These are phyloP conservation scores for Eriocheir sinensis DNA, from an alignment of 1,140 invertebrate species.

Conservation along the genomic window DNA sequence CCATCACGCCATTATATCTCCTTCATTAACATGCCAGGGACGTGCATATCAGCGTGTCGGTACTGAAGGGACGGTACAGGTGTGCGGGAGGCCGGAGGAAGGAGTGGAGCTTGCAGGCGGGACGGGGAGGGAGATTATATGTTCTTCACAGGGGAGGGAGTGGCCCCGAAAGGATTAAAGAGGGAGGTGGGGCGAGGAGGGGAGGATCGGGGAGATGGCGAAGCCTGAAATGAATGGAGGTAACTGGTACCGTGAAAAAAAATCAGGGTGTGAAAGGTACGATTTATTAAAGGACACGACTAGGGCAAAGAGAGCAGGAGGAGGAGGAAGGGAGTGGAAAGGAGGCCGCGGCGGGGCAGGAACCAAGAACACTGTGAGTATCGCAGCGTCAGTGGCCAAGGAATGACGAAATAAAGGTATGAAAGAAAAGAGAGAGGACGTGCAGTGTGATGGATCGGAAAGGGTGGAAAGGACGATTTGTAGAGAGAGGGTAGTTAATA, in stretches of 20 bases:
- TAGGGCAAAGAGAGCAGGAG: neutral
- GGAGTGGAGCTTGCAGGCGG: constrained; percentile 6
- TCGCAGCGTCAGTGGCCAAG: too few species aligned
- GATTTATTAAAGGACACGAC: neutral
- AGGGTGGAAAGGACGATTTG: too few species aligned
- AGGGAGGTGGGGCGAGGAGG: neutral
- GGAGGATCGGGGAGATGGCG: neutral
- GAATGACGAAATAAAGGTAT: too few species aligned
- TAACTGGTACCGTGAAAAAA: neutral
- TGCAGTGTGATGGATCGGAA: too few species aligned
- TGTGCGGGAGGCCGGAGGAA: constrained; percentile 47
- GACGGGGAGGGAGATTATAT: neutral
- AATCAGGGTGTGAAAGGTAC: neutral
- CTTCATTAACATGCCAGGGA: constrained; percentile 41
- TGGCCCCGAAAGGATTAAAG: neutral
- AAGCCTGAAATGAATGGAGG: neutral
- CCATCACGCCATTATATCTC: constrained; percentile 34
- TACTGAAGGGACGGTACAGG: constrained; percentile 28
- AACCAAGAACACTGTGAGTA: too few species aligned
- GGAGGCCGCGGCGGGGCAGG: too few species aligned
- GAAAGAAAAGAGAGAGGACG: too few species aligned
- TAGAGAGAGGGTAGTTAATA: too few species aligned
- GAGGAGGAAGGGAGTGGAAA: too few species aligned
- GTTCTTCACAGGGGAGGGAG: neutral
- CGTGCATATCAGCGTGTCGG: constrained; percentile 42